Evolutionary conservation across 1,140 invertebrate species (phyloP), one percentile per base, ranked within the genome.

Genomic region (Parasteatoda tepidariorum): DNA sequence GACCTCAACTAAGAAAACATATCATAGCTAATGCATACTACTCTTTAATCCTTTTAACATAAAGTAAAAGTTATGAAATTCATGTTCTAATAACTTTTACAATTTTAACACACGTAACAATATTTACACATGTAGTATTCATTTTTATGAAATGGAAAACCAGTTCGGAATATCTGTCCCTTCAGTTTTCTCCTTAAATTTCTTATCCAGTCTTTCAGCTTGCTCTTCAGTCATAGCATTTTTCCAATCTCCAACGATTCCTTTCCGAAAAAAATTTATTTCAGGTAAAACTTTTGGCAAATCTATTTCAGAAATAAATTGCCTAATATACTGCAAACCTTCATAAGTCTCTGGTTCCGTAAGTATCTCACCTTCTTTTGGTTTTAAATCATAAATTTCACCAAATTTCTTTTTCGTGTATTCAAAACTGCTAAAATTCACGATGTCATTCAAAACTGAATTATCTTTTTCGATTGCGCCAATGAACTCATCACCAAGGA

Each of bases 231-330:
- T 88, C 76, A 91, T 89, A 79, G 89, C 86, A 31, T 86, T 88
- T 82, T 88, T 88, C 90, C 90, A 90, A 85, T 90, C 90, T 18
- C 90, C 90, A 26, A 90, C 87, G 26, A 85, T 84, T 9, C 89
- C 89, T 86, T 87, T 87, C 38, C 87, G 68, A 38, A 87, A 85
- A 55, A 87, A 87, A 41, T 84, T 5, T 0, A 28, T 34, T 26
- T 61, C 30, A 24, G 15, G 26, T 33, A 11, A 15, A 5, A 24
- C 26, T 9, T 22, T 22, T 13, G 73, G 57, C 22, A 31, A 2
- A 26, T 41, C 15, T 9, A 38, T 22, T 2, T 7, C 62, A 22
- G 64, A n/a, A 3, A 0, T 24, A 15, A 24, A 9, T 3, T 13
- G 34, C 28, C 41, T n/a, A 55, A 18, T 26, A 2, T 7, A 7